Conservation (phyloP, 2,113 vertebrate genomes). For the Chiloscyllium plagiosum region DNA sequence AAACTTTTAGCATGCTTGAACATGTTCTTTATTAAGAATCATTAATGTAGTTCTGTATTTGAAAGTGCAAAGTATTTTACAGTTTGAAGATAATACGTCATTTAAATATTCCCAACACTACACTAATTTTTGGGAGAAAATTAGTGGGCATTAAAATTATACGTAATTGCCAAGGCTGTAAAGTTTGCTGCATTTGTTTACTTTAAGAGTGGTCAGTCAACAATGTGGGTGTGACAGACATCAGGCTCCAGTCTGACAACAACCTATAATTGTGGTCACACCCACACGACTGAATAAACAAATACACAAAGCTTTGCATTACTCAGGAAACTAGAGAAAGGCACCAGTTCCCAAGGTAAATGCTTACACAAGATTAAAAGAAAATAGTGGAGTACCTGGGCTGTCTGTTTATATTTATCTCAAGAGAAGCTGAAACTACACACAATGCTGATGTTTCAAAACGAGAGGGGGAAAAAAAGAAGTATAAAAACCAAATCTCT, state of each 20-base stretch:
- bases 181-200: background rate
- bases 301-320: background rate
- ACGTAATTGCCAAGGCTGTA: background rate
- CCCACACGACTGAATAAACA: slow-evolving; percentile 27
- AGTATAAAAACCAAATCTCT: background rate
- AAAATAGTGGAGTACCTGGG: background rate
- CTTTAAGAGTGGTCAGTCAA: slow-evolving; percentile 21
- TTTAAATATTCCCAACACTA: background rate
- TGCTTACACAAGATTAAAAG: background rate
- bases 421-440: background rate
- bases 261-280: background rate
- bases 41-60: background rate
- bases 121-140: background rate
- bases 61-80: background rate
- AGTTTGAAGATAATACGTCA: background rate
- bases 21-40: slow-evolving; percentile 5
- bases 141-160: background rate
- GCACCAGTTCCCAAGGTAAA: background rate
- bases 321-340: background rate
- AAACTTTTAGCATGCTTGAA: background rate
- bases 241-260: slow-evolving; percentile 30
- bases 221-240: background rate
- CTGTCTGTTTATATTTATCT: background rate
- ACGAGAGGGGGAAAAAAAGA: background rate
- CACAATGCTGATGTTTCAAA: background rate